These are phyloP conservation scores for Eumacrocentrus americanus DNA, from an alignment of 2,888 invertebrate genomes.

Conservation along the genomic window DNA sequence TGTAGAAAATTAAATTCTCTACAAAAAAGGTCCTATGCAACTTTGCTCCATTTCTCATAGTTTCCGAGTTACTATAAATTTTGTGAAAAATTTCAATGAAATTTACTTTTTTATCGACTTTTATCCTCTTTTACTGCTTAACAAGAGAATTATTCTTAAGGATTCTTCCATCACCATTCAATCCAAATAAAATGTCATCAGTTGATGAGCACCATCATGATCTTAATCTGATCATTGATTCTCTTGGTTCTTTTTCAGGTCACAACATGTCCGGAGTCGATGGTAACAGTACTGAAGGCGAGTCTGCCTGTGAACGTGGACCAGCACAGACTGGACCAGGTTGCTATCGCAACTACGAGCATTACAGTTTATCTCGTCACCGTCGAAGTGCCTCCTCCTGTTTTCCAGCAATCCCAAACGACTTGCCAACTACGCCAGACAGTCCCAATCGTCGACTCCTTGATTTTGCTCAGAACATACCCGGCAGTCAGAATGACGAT, in stretches of 20 bases:
- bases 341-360: conserved; percentile 81
- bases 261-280: conserved; percentile 91
- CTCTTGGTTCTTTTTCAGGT: too few species aligned
- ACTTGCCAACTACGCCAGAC: conserved; percentile 57
- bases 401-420: conserved; percentile 56
- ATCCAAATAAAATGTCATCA: too few species aligned
- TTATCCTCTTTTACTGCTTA: too few species aligned
- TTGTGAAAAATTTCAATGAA: too few species aligned
- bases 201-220: too few species aligned
- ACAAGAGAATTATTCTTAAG: not conserved
- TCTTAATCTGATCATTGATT: too few species aligned
- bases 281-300: conserved; percentile 81
- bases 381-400: conserved; percentile 65
- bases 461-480: conserved; percentile 58
- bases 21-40: too few species aligned
- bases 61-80: too few species aligned
- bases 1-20: too few species aligned
- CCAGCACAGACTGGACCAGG: conserved; percentile 76
- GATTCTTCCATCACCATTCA: not conserved
- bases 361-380: conserved; percentile 64
- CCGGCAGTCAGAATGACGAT: conserved; percentile 55
- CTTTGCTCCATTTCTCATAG: too few species aligned
- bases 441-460: conserved; percentile 58
- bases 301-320: conserved; percentile 67
- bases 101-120: too few species aligned